These are phyloP conservation scores for Erebia aethiops DNA, from an alignment of 2,888 invertebrate species.

Conservation along the genomic window DNA sequence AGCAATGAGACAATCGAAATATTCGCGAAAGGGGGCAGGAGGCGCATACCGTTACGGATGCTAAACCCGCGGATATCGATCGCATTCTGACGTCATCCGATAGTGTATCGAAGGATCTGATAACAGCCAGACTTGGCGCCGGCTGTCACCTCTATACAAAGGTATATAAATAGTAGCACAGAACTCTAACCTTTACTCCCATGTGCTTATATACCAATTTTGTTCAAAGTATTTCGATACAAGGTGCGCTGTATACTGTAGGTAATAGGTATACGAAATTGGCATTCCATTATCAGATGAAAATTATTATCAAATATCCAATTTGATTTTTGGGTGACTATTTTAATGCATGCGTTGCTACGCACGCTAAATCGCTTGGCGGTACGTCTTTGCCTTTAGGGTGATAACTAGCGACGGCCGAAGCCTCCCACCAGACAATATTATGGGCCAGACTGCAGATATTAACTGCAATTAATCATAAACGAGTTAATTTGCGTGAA, in stretches of 20 bases:
- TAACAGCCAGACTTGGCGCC: slow-evolving; percentile 64
- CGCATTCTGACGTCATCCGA: slow-evolving; percentile 58
- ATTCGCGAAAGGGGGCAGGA: not conserved
- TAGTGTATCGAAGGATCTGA: slow-evolving; percentile 58
- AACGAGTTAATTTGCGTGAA: slow-evolving; percentile 35
- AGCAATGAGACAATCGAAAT: too few species aligned
- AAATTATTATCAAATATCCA: slow-evolving; percentile 10
- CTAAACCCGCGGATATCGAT: slow-evolving; percentile 45
- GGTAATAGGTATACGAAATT: slow-evolving; percentile 1
- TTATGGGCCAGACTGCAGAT: not conserved
- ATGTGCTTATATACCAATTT: not conserved
- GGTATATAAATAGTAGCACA: not conserved
- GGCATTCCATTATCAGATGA: slow-evolving; percentile 22
- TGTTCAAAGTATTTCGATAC: too few species aligned
- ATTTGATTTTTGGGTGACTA: not conserved
- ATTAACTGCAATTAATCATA: slow-evolving; percentile 27
- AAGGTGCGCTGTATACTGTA: not conserved
- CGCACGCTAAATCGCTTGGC: too few species aligned
- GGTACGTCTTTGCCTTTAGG: too few species aligned
- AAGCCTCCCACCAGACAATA: not conserved
- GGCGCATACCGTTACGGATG: slow-evolving; percentile 22
- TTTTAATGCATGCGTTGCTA: too few species aligned
- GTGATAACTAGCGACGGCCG: too few species aligned
- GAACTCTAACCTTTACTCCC: slow-evolving; percentile 2
- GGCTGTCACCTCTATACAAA: slow-evolving; percentile 12